Evolutionary conservation across 1,140 invertebrate genomes (phyloP).

Genomic region (Eumaeus atala): DNA sequence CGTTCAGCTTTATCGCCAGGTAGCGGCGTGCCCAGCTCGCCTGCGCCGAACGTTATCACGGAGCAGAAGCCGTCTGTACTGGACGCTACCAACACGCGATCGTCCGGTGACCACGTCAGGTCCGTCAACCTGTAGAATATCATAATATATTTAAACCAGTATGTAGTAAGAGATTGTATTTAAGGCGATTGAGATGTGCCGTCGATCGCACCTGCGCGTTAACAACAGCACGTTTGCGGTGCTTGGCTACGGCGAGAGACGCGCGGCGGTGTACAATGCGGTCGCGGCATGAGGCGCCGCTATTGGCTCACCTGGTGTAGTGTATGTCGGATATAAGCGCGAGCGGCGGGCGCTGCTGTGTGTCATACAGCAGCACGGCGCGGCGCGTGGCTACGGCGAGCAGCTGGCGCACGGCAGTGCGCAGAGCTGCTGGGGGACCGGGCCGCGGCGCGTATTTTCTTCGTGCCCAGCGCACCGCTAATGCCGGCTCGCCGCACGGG

Average conservation of each 20-base stretch:
- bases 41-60: conserved; percentile 86
- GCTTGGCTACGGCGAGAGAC: conserved; percentile 8
- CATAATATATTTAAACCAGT: no score
- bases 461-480: conserved; percentile 89
- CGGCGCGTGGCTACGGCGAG: conserved; percentile 64
- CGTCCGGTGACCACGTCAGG: conserved; percentile 93
- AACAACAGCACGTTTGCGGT: conserved; percentile 88
- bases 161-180: no score
- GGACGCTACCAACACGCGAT: conserved; percentile 85
- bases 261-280: conserved; percentile 1
- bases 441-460: conserved; percentile 75
- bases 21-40: conserved; percentile 87
- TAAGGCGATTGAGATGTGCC: no score
- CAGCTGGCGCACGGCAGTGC: background rate
- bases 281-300: background rate
- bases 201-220: conserved; percentile 93
- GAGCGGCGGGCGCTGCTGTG: conserved; percentile 90
- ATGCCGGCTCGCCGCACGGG: conserved; percentile 86
- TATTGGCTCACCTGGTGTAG: conserved; percentile 79
- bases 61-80: conserved; percentile 98
- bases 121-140: conserved; percentile 84
- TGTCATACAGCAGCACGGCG: conserved; percentile 92
- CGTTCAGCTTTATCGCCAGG: conserved; percentile 35
- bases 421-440: conserved; percentile 11
- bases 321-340: conserved; percentile 93